Base-by-base conservation (phyloP, 1,140 invertebrate species). In the Drosophila dunni region DNA sequence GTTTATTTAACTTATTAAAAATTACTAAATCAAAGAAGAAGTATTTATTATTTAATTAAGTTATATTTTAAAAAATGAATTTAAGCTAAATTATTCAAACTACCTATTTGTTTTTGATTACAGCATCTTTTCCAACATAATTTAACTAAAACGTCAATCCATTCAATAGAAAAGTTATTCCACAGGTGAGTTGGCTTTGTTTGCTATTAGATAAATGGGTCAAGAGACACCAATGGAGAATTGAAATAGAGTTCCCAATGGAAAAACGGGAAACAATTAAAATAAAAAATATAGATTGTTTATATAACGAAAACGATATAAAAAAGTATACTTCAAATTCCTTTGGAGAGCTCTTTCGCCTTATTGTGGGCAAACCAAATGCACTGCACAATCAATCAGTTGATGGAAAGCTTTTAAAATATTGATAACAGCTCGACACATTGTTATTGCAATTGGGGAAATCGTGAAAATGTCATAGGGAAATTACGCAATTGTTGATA, bases 361-460 rank as follows among this genome's bases (percentile, higher is more conserved):
- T 56, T 63, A 68, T 71, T 13, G 38, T 38, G 13, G 15, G 7
- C 20, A 38, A 54, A 13, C 9, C 34, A 40, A 54, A 42, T 29
- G 17, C 45, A 42, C 1, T 4, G 57, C 64, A 72, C 54, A 63
- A 78, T 78, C 83, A 86, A 86, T 86, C 83, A 79, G 79, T 69
- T 86, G 84, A 86, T 86, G 79, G 77, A 74, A 83, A 74, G 79
- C 83, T 86, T 86, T 86, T 83, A 77, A 50, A 79, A 79, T 82
- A 86, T 80, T 70, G 50, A 72, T 34, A 17, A 70, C 42, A 57
- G 61, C 48, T 36, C 15, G 10, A 11, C 34, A 11, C 46, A 54
- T 17, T 60, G 17, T 29, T 17, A 20, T 15, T 36, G 7, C 13
- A 20, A 2, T 20, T 20, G 17, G 24, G 24, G 24, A 6, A 29